Conservation (phyloP, 1,140 invertebrate genomes). For the Nebria ingens region DNA sequence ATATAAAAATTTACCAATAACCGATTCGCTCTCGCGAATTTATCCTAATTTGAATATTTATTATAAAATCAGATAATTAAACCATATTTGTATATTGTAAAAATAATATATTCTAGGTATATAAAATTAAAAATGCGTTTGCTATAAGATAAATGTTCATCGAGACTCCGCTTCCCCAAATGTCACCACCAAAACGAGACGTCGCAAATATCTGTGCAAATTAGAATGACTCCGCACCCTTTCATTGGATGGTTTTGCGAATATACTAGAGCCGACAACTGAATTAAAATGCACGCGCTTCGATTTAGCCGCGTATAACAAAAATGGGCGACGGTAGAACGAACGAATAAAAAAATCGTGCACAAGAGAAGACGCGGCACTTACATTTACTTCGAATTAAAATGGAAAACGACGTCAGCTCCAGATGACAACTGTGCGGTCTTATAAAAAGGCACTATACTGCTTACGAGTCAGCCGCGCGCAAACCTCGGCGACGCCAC, state of each 20-base stretch:
- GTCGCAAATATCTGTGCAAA: too few relatives aligned
- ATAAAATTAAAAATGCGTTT: too few relatives aligned
- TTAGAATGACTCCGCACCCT: background rate
- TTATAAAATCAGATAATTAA: too few relatives aligned
- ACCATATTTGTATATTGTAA: too few relatives aligned
- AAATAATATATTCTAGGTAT: too few relatives aligned
- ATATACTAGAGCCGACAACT: background rate
- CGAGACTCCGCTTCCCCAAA: too few relatives aligned
- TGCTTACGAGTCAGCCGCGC: background rate
- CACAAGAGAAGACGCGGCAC: background rate
- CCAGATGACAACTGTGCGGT: slow-evolving; percentile 8
- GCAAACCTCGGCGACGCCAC: background rate
- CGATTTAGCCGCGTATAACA: background rate
- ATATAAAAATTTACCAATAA: too few relatives aligned
- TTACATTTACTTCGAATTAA: slow-evolving; percentile 8
- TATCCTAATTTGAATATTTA: too few relatives aligned
- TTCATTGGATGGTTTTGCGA: background rate
- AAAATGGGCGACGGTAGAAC: background rate
- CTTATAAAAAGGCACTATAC: slow-evolving; percentile 6
- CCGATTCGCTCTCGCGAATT: too few relatives aligned
- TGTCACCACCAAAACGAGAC: too few relatives aligned
- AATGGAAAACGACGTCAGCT: slow-evolving; percentile 4
- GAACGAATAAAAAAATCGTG: too few relatives aligned
- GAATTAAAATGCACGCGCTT: background rate
- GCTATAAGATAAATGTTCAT: too few relatives aligned